A percentile compares a stretch with the other conserved stretches of the same genome.
These are phyloP conservation scores for Acropternis orthonyx DNA, from an alignment of 2,797 vertebrate species.

Conservation along the genomic window DNA sequence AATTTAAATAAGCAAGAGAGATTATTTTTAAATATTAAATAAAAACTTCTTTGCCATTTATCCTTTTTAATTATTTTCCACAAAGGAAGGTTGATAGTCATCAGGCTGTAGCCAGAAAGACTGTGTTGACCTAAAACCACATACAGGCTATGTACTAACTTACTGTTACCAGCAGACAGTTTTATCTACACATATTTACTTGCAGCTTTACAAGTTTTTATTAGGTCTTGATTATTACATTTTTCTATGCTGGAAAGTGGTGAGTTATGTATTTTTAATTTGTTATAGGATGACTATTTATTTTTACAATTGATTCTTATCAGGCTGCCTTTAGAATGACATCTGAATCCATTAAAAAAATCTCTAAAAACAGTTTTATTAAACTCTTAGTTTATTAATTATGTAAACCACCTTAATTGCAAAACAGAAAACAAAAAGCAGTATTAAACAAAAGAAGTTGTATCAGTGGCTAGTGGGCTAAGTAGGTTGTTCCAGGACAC, in stretches of 20 bases:
- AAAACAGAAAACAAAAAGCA: neutral
- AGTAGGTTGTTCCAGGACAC: neutral
- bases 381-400: neutral
- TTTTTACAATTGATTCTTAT: neutral
- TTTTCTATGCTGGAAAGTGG: neutral
- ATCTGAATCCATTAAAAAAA: neutral
- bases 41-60: neutral
- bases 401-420: neutral
- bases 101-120: neutral
- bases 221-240: neutral
- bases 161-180: neutral
- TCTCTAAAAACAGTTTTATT: neutral
- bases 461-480: neutral
- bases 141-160: neutral
- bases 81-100: slow-evolving; percentile 6
- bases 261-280: neutral
- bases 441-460: neutral
- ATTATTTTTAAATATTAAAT: slow-evolving; percentile 21
- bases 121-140: neutral
- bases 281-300: neutral
- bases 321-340: neutral
- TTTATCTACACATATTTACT: neutral
- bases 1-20: neutral
- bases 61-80: slow-evolving; percentile 18
- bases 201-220: neutral